A percentile compares a stretch with the other conserved stretches of the same genome.
Evolutionary conservation across 2,113 vertebrate genomes (phyloP).

Genomic region (Crotalus helleri): DNA sequence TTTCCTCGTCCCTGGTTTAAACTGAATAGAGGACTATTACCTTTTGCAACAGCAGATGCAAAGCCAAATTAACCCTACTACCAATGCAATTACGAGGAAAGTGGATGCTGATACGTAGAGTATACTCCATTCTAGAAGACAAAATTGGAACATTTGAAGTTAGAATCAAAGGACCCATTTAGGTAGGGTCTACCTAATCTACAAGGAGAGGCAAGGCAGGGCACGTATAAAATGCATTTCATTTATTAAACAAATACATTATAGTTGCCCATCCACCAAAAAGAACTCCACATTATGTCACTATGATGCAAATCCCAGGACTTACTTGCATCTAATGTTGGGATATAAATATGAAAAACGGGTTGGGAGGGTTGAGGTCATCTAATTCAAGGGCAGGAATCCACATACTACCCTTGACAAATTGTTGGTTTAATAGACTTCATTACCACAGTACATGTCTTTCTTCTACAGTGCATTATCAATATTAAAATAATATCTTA

Average conservation of each 20-base stretch:
- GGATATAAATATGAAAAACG: neutral
- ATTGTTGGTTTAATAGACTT: neutral
- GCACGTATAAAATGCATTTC: neutral
- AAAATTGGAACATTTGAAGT: constrained; percentile 33
- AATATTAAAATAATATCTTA: neutral
- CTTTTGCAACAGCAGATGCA: constrained; percentile 86
- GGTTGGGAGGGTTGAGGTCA: neutral
- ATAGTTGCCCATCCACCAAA: neutral
- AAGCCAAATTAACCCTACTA: constrained; percentile 75
- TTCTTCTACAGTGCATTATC: neutral
- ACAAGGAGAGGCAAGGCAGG: neutral
- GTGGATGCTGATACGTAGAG: constrained; percentile 77
- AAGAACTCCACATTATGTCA: neutral
- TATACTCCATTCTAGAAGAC: constrained; percentile 84
- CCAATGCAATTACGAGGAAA: constrained; percentile 69
- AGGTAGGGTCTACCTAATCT: neutral
- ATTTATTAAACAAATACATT: neutral
- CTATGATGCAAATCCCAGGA: neutral
- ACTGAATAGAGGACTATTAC: constrained; percentile 57
- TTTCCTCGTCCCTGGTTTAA: neutral
- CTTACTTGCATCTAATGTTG: neutral
- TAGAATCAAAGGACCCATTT: neutral
- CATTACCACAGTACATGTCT: neutral
- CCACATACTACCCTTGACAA: neutral
- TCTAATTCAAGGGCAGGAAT: neutral